These are phyloP conservation scores for Elachura formosa DNA, from an alignment of 2,113 vertebrate genomes.

Conservation along the genomic window DNA sequence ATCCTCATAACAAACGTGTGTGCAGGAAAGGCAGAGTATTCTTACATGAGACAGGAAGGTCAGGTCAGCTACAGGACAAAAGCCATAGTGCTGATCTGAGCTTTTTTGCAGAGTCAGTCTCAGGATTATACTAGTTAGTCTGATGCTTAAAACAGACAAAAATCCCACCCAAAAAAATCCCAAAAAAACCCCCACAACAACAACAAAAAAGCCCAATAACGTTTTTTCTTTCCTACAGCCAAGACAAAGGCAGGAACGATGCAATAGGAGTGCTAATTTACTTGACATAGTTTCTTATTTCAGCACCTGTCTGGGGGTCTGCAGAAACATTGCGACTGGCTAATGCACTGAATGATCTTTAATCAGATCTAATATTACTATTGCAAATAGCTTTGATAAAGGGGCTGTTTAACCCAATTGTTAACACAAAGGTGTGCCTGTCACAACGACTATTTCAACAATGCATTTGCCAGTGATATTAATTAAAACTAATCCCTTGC, in stretches of 20 bases:
- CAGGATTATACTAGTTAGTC: background rate
- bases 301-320: constrained; percentile 16
- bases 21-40: background rate
- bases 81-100: background rate
- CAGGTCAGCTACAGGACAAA: background rate
- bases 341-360: constrained; percentile 27
- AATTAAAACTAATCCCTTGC: constrained; percentile 53
- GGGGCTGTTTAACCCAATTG: constrained; percentile 16
- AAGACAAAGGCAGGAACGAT: background rate
- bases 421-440: constrained; percentile 23
- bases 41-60: background rate
- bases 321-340: background rate
- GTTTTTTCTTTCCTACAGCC: background rate
- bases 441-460: constrained; percentile 21
- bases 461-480: constrained; percentile 8
- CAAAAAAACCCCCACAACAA: no score
- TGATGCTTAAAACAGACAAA: background rate
- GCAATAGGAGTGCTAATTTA: background rate
- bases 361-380: constrained; percentile 55
- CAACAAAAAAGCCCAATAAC: background rate
- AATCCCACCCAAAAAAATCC: background rate
- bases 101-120: background rate
- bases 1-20: background rate
- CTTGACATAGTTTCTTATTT: constrained; percentile 4
- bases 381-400: constrained; percentile 46